phyloP scores from a whole-genome alignment of 2,888 invertebrate genomes.

The Phaedon cochleariae region DNA sequence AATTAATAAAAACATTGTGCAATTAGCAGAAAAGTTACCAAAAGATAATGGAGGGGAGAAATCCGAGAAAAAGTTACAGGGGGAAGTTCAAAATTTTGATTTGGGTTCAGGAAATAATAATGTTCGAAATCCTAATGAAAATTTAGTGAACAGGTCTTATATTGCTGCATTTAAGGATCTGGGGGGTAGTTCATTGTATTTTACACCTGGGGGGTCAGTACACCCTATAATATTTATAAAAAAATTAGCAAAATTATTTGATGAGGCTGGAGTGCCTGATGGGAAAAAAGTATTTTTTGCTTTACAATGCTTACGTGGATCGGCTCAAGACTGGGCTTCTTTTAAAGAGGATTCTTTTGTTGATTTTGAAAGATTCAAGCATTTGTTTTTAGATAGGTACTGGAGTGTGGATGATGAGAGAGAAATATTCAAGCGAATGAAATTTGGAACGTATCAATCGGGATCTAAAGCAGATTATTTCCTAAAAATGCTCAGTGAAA shows the following conservation, averaged over 20 bases:
- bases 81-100: too few relatives aligned
- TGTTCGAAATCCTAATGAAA: too few relatives aligned
- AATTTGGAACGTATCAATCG: conserved; percentile 8
- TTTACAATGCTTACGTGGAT: conserved; percentile 21
- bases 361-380: conserved; percentile 19
- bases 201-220: conserved; percentile 7
- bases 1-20: too few relatives aligned
- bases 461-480: conserved; percentile 2
- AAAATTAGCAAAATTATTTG: conserved; percentile 19
- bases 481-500: not conserved
- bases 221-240: conserved; percentile 26
- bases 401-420: conserved; percentile 27
- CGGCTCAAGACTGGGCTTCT: conserved; percentile 25
- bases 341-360: conserved; percentile 17
- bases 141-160: too few relatives aligned
- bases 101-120: too few relatives aligned
- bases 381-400: conserved; percentile 18
- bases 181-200: conserved; percentile 1
- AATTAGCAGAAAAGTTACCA: too few relatives aligned
- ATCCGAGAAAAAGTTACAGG: too few relatives aligned
- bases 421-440: conserved; percentile 18
- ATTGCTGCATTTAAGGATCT: conserved; percentile 3
- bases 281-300: conserved; percentile 18
- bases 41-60: too few relatives aligned
- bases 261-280: conserved; percentile 24